phyloP scores from a whole-genome alignment of 2,888 invertebrate species.

The Malacosoma neustria region DNA sequence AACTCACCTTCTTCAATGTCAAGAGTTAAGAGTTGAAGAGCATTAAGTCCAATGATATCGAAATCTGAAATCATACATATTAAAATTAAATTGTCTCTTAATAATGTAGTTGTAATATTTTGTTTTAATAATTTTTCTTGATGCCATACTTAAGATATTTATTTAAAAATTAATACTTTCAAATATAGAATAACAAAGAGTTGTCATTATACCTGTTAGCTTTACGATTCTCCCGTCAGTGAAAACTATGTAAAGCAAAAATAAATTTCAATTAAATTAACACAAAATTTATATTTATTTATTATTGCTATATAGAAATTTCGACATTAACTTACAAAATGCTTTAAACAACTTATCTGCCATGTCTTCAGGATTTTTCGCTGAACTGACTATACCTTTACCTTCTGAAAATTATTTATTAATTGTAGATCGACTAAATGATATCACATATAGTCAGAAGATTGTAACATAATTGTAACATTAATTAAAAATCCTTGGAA shows the following conservation, averaged over 20 bases:
- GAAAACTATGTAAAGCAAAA: slow-evolving; percentile 28
- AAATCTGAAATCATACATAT: slow-evolving; percentile 23
- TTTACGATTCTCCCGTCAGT: slow-evolving; percentile 27
- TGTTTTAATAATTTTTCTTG: too few species aligned
- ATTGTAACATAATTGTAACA: too few species aligned
- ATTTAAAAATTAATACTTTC: too few species aligned
- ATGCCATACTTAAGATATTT: too few species aligned
- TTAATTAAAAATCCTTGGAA: too few species aligned
- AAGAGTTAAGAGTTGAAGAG: slow-evolving; percentile 45
- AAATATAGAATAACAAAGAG: too few species aligned
- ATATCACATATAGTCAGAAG: too few species aligned
- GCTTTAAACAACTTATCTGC: slow-evolving; percentile 41
- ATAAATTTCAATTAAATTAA: too few species aligned
- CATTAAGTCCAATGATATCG: slow-evolving; percentile 43
- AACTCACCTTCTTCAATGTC: slow-evolving; percentile 25
- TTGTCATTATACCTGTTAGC: slow-evolving; percentile 28
- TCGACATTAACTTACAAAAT: slow-evolving; percentile 34
- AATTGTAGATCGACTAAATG: too few species aligned
- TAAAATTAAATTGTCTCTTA: slow-evolving; percentile 1
- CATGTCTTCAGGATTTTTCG: slow-evolving; percentile 29
- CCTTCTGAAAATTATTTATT: slow-evolving; percentile 24
- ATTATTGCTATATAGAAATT: not conserved
- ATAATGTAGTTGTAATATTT: too few species aligned
- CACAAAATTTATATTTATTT: slow-evolving; percentile 2
- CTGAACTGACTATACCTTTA: slow-evolving; percentile 41